phyloP scores from a whole-genome alignment of 2,113 vertebrate genomes.

The Tamias sibiricus region DNA sequence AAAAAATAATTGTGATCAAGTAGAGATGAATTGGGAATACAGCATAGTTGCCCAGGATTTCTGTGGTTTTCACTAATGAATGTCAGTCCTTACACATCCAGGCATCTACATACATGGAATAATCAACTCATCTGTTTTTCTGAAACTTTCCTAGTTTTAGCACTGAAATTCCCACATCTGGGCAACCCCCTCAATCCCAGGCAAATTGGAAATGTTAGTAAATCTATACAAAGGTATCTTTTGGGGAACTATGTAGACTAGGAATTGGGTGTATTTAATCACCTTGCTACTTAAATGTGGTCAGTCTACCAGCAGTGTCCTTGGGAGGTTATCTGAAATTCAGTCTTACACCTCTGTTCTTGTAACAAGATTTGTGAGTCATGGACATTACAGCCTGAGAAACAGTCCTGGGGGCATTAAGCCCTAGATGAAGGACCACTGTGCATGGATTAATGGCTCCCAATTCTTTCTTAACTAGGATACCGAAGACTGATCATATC shows the following conservation, averaged over 20 bases:
- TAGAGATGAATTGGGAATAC: not conserved
- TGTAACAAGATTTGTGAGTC: not conserved
- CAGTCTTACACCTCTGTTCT: not conserved
- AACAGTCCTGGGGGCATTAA: not conserved
- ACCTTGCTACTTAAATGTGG: not conserved
- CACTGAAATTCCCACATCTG: not conserved
- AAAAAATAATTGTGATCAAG: constrained; percentile 5
- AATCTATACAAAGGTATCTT: not conserved
- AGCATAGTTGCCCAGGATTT: not conserved
- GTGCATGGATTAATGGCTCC: not conserved
- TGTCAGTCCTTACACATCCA: not conserved
- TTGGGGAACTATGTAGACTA: not conserved
- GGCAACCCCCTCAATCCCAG: not conserved
- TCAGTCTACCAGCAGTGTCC: not conserved
- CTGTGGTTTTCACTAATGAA: not conserved
- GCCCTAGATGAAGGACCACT: not conserved
- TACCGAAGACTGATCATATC: not conserved
- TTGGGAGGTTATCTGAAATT: not conserved
- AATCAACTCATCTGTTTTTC: not conserved
- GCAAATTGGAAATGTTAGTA: not conserved
- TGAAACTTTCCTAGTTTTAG: not conserved
- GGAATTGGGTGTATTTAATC: not conserved
- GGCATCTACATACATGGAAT: not conserved
- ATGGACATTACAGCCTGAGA: not conserved
- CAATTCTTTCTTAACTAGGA: not conserved